Base-by-base conservation (phyloP, 2,888 invertebrate genomes). In the Brachypalpus laphriformis region DNA sequence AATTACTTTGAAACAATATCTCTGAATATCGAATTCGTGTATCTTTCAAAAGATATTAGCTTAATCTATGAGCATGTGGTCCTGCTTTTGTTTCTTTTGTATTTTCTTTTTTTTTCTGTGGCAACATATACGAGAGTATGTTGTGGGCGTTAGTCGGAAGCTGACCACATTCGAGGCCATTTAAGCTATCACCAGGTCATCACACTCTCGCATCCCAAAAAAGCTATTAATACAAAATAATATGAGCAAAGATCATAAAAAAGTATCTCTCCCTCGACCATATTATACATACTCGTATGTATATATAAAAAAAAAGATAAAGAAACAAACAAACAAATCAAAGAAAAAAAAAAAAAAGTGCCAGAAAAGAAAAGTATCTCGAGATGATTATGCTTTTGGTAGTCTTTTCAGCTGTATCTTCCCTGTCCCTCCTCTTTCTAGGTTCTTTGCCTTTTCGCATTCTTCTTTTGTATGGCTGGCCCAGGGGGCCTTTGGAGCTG, bases 111-210 rank as follows among this genome's bases (percentile, higher is more conserved):
- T 37, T 40, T 51, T 25, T 25, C 11, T 70, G 63, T 74, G 68
- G 57, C 63, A 66, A 59, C 49, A 74, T 65, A 66, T 54, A 31
- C 28, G 49, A 61, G 54, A 74, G 70, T 65, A 68, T 76, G 59
- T 66, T 70, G 85, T 85, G 85, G 85, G 85, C 85, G 85, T 80
- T 81, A 81, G 81, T 85, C 85, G 85, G 85, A 85, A 85, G 81
- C 81, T 81, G 85, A 85, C 80, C 75, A 85, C 59, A 81, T 75
- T 85, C 85, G 85, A 85, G 85, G 85, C 81, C 85, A 71, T 76
- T 85, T 57, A 75, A 81, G 81, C 81, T 70, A 81, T 85, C 85
- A 81, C 59, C 85, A 81, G 85, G 85, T 80, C 85, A 85, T 85
- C 85, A 81, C 65, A 81, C 85, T 81, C 81, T 71, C 75, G 65